Base-by-base conservation (phyloP, 2,113 vertebrate species). In the Zosterops hypoxanthus region DNA sequence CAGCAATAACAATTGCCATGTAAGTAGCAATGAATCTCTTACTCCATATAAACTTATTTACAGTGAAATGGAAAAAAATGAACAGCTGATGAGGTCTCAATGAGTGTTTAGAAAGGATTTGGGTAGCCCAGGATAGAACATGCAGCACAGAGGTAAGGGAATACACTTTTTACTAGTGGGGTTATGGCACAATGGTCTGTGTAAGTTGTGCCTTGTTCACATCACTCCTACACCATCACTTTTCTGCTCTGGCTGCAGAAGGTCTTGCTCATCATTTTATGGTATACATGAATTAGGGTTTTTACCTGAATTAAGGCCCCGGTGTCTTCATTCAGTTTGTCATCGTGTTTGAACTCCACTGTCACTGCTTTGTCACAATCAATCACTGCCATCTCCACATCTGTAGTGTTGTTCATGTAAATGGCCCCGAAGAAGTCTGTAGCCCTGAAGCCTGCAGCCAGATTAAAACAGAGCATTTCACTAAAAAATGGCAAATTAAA, bases 341-440 rank as follows among this genome's bases (percentile, higher is more conserved):
- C 99, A 17, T 99, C 99, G 0, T 99, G 99, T 77, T 99, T 99
- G 95, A 99, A 99, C 95, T 99, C 99, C 36, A 99, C 99, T 0
- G 99, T 99, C 88, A 99, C 95, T 0, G 99, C 98, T 88, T 99
- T 99, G 96, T 99, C 98, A 36, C 99, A 99, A 36, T 99, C 99
- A 56, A 99, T 88, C 1, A 98, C 99, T 6, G 99, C 99, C 99
- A 99, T 99, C 92, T 99, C 99, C 6, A 99, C 96, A 8, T 99
- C 99, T 0, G 99, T 99, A 64, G 99, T 99, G 96, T 99, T 99
- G 97, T 98, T 99, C 99, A 99, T 99, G 80, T 98, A 98, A 65
- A 99, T 82, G 11, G 98, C 98, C 25, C 99, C 99, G 10, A 99
- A 99, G 98, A 99, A 99, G 78, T 99, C 99, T 0, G 99, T 99